Evolutionary conservation across 1,140 invertebrate species (phyloP).

Genomic region (Leptopilina clavipes): DNA sequence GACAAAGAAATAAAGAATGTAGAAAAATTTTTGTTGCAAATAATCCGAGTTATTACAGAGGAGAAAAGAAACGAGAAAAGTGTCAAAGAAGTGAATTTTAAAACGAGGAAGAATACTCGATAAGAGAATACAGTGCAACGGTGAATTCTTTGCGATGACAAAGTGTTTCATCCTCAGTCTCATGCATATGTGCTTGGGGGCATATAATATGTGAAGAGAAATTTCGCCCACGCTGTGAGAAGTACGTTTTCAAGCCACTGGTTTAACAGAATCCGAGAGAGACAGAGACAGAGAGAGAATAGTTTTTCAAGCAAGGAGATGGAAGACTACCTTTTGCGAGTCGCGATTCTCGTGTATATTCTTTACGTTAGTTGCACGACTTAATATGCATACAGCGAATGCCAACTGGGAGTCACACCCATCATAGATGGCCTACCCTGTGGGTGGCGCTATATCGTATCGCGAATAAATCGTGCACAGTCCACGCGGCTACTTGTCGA

Average conservation of each 20-base stretch:
- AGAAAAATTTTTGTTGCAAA: no score
- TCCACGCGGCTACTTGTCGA: background rate
- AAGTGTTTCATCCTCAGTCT: slow-evolving; percentile 37
- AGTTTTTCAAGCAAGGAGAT: background rate
- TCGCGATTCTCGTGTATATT: slow-evolving; percentile 50
- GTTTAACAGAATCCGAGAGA: slow-evolving; percentile 33
- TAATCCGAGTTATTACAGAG: no score
- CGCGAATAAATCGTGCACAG: slow-evolving; percentile 49
- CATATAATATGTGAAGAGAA: slow-evolving; percentile 23
- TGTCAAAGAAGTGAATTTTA: background rate
- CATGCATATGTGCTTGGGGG: slow-evolving; percentile 8
- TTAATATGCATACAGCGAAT: slow-evolving; percentile 59
- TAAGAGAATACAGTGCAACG: slow-evolving; percentile 13
- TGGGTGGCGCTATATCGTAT: slow-evolving; percentile 57
- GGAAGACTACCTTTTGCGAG: slow-evolving; percentile 48
- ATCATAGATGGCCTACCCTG: slow-evolving; percentile 54
- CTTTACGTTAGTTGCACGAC: slow-evolving; percentile 41
- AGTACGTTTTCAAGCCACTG: slow-evolving; percentile 50
- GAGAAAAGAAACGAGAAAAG: background rate
- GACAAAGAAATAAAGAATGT: no score
- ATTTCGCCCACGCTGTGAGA: slow-evolving; percentile 34
- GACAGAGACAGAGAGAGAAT: background rate
- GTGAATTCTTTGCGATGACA: slow-evolving; percentile 34
- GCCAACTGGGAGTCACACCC: slow-evolving; percentile 60
- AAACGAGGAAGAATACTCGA: background rate